A percentile compares a stretch with the other conserved stretches of the same genome.
Evolutionary conservation across 2,888 invertebrate species (phyloP).

Genomic region (Cantharis lateralis): DNA sequence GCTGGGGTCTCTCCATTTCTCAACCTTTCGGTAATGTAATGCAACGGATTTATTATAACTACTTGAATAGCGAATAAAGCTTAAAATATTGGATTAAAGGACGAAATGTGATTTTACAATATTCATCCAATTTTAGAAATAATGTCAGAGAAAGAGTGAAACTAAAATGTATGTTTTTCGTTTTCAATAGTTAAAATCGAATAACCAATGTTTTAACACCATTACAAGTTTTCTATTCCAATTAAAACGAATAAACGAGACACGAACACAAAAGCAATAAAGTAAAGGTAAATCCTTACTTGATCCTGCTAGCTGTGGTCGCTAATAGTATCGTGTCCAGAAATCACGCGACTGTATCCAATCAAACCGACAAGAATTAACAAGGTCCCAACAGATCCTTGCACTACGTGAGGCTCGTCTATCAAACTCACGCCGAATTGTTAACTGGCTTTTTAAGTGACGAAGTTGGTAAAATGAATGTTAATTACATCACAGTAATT

Average conservation of each 20-base stretch:
- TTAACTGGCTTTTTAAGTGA: conserved; percentile 31
- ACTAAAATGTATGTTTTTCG: not conserved
- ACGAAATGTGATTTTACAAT: not conserved
- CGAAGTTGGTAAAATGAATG: conserved; percentile 30
- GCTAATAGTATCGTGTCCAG: conserved; percentile 44
- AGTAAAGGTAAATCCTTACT: conserved; percentile 42
- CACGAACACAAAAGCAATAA: conserved; percentile 41
- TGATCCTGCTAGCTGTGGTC: conserved; percentile 42
- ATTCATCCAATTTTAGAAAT: not conserved
- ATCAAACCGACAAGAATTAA: conserved; percentile 40
- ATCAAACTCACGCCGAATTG: conserved; percentile 29
- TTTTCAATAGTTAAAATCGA: not conserved
- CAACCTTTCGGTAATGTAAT: not conserved
- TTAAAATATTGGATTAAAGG: not conserved
- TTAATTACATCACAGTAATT: conserved; percentile 32
- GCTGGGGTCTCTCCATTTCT: not conserved
- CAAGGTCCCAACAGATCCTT: conserved; percentile 33
- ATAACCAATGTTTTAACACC: conserved; percentile 5
- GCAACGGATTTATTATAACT: not conserved
- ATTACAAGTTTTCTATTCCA: conserved; percentile 28
- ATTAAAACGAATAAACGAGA: conserved; percentile 35
- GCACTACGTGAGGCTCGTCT: conserved; percentile 25
- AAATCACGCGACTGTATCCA: conserved; percentile 39
- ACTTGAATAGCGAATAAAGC: not conserved
- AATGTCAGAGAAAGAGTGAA: not conserved